phyloP scores from a whole-genome alignment of 2,797 vertebrate species.

The Cossypha heuglini region DNA sequence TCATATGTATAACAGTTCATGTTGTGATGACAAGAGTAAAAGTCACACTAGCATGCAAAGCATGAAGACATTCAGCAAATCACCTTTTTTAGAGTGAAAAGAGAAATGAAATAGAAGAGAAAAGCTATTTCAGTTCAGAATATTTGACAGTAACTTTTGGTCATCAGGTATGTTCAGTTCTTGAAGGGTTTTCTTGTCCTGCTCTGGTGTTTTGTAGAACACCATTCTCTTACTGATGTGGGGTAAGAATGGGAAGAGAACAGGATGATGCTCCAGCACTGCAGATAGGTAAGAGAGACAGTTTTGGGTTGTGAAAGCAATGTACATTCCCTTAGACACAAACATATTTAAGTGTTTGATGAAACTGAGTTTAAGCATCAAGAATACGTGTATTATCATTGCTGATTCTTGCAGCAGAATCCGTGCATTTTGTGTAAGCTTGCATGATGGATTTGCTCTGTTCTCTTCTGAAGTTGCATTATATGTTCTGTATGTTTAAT shows the following conservation, averaged over 20 bases:
- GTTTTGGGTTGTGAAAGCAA: neutral
- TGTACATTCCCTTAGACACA: neutral
- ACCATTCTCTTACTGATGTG: neutral
- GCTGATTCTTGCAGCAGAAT: neutral
- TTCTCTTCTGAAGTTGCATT: neutral
- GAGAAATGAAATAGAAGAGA: neutral
- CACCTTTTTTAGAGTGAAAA: neutral
- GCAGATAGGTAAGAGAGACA: neutral
- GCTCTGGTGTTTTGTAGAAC: neutral
- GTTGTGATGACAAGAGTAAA: neutral
- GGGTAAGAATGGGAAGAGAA: neutral
- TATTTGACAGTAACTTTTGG: neutral
- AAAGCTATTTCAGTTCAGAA: neutral
- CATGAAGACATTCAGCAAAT: neutral
- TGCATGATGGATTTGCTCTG: neutral
- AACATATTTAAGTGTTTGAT: neutral
- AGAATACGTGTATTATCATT: neutral
- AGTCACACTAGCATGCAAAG: neutral
- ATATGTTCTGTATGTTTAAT: neutral
- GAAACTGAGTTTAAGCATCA: neutral
- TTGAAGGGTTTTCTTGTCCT: neutral
- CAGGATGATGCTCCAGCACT: neutral
- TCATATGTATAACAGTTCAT: neutral
- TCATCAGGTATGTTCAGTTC: rapidly evolving
- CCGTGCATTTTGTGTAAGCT: neutral